Base-by-base conservation (phyloP, 2,888 invertebrate species). In the Drosophila anceps region DNA sequence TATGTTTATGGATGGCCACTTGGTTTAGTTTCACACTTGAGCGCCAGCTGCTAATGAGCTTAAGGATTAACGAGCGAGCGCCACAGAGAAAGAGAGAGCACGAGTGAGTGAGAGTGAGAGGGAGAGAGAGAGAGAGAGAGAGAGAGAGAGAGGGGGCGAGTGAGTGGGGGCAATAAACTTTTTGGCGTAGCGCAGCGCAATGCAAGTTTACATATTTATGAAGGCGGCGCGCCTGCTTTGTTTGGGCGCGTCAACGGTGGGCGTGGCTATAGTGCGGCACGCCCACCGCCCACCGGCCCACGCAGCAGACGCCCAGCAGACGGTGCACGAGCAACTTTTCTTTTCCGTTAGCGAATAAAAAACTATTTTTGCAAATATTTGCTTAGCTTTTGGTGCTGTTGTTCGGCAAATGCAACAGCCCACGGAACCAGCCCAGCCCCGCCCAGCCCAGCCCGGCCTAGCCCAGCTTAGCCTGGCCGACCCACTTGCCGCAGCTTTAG, bases 361-460 rank as follows among this genome's bases (percentile, higher is more conserved):
- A 82, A 84, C 84, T 84, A 84, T 84, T 39, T 84, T 84, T 69
- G 75, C 88, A 87, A 84, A 87, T 84, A 84, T 84, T 87, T 87
- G 68, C 73, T 79, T 81, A 69, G 81, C 71, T 63, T 78, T 86
- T 33, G 24, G 12, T 64, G 51, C 54, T 72, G 57, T 73, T 73
- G 60, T 69, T 79, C n/a, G 39, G 9, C 61, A 59, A 44, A 24
- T 44, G 18, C 53, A 67, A 7, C 51, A 1, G 35, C 39, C 39
- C 15, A 12, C 13, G n/a, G 54, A 20, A 18, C 33, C 35, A 13
- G 27, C 4, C 27, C 60, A 71, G 35, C 10, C 48, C 15, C 13
- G 51, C 15, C 13, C 35, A n/a, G 10, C 18, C 18, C 20, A 13
- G 8, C 2, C 33, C 51, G 20, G 10, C 9, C 33, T 7, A 31